Base-by-base conservation (phyloP, 2,888 invertebrate species). In the Cylindroiulus punctatus region DNA sequence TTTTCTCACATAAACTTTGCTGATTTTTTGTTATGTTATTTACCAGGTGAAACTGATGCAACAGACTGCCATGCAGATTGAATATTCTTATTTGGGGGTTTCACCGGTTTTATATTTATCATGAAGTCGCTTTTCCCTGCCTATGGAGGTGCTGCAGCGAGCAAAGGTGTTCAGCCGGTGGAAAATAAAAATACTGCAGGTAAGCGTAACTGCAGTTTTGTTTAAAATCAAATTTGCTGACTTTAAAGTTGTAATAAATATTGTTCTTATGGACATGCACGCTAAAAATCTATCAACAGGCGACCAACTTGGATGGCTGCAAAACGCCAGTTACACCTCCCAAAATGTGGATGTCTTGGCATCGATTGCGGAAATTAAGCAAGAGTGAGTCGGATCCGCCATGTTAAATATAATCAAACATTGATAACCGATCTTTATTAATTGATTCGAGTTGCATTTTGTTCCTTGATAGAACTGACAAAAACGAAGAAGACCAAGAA, bases 341-440 rank as follows among this genome's bases (percentile, higher is more conserved):
- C 84, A 84, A 44, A 84, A 84, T 84, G 84, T 22, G 0, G 84
- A 84, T 42, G 44, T 44, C 26, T 84, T 47, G 47, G 17, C 84
- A 44, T 84, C 44, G n/a, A 40, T 84, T 32, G 22, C 32, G 8
- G 26, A 7, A 47, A 10, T 22, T 32, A 3, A 5, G 10, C 22
- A 65, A 26, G 65, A 65, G 65, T 65, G 26, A 65, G 65, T 65
- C 3, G 2, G 3, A 47, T 14, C 2, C 10, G 47, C n/a, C 4
- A 14, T 44, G 36, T 36, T 2, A 4, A 36, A 36, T 36, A 36
- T 4, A 44, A 44, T 12, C 44, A 12, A 40, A 40, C 12, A 44
- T 44, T 44, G 44, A 8, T 36, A 36, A 44, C 12, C 8, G 12
- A 44, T 12, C 12, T 44, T 3, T 14, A 5, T 12, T 44, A 8